phyloP scores from a whole-genome alignment of 1,140 invertebrate species.

The Solen grandis region DNA sequence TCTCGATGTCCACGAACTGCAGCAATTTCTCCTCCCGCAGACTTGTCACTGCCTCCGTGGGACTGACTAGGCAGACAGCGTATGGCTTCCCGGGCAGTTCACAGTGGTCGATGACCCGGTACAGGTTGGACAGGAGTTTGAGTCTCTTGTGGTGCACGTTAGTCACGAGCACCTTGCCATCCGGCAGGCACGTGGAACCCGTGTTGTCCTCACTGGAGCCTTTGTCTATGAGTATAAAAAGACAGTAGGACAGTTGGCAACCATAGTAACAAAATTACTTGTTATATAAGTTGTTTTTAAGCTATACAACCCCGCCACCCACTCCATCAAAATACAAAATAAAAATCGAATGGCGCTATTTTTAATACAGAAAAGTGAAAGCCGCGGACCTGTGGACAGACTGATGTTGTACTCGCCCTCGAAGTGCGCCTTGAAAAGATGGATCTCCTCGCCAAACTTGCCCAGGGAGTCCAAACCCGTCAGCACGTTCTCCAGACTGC shows the following conservation, averaged over 20 bases:
- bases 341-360: neutral
- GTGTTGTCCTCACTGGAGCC: slow-evolving; percentile 52
- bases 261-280: no score
- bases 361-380: no score
- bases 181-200: slow-evolving; percentile 29
- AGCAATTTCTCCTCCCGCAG: slow-evolving; percentile 40
- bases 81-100: slow-evolving; percentile 49
- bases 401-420: slow-evolving; percentile 48
- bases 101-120: slow-evolving; percentile 37
- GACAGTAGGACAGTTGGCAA: no score
- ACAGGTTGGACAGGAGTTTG: slow-evolving; percentile 22
- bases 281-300: no score
- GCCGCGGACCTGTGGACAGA: slow-evolving; percentile 45
- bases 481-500: slow-evolving; percentile 40
- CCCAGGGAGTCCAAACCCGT: slow-evolving; percentile 22
- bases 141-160: slow-evolving; percentile 40
- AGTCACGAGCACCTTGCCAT: slow-evolving; percentile 30
- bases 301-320: no score
- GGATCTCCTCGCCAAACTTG: slow-evolving; percentile 41
- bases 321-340: no score
- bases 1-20: slow-evolving; percentile 38
- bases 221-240: slow-evolving; percentile 13
- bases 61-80: slow-evolving; percentile 28
- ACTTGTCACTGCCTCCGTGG: slow-evolving; percentile 32
- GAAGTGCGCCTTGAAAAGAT: slow-evolving; percentile 37